Base-by-base conservation (phyloP, 2,888 invertebrate species). In the Oconnorella tubifera region DNA sequence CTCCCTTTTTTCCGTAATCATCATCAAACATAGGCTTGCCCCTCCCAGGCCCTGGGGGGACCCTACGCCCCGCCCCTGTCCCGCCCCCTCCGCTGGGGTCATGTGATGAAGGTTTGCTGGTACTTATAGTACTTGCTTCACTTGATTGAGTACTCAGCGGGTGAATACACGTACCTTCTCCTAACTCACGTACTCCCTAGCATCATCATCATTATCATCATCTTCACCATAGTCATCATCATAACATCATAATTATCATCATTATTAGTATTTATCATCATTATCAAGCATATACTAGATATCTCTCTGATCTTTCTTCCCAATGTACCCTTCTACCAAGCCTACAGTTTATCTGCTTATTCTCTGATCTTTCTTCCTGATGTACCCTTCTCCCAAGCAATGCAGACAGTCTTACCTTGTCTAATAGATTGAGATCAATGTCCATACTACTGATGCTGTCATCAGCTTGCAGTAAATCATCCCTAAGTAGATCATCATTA, bases 361-460 rank as follows among this genome's bases (percentile, higher is more conserved):
- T 56, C 28, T 23, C 28, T 19, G 3, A 27, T 56, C 56, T 6
- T 25, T 31, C 56, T 23, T 56, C 56, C 4, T 31, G 23, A 27
- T 23, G 23, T 23, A 56, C 27, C 23, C 56, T 23, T 56, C 31
- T 23, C 56, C 29, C 56, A 28, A 31, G 56, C 23, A 23, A 23
- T 10, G 10, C 40, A 40, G 40, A 40, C 40, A 10, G 40, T 10
- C 40, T 62, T 70, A 80, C 78, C 74, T 76, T 76, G 61, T 79
- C 78, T 29, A 77, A 65, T 14, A 73, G 69, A 33, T 67, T 67
- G 49, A 76, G 68, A 62, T 82, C 82, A 28, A 82, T 75, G 62
- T 82, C 82, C 72, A 78, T 75, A 66, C 80, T 81, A 53, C 79
- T 80, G 10, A 78, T 72, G 0, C 82, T 81, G 64, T 82, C 81